These are phyloP conservation scores for Charadrius vociferus DNA, from an alignment of 2,113 vertebrate species.

Conservation along the genomic window DNA sequence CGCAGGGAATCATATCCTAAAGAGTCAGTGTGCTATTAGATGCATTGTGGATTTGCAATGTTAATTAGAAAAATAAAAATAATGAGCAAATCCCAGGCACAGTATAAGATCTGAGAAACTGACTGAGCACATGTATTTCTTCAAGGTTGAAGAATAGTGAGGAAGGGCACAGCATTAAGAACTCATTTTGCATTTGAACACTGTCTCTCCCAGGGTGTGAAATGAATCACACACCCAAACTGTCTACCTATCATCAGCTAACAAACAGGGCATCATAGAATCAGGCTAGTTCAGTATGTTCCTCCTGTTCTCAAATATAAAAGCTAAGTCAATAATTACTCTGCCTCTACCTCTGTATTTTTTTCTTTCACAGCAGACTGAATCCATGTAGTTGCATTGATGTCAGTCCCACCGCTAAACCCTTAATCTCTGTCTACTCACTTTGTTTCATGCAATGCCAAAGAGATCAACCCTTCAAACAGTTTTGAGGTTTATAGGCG, in stretches of 20 bases:
- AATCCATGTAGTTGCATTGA: background rate
- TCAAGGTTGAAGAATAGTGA: background rate
- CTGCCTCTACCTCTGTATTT: background rate
- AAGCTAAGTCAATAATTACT: slow-evolving; percentile 48
- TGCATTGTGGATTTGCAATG: background rate
- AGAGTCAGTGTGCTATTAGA: background rate
- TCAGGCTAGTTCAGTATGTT: background rate
- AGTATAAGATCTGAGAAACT: background rate
- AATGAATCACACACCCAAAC: background rate
- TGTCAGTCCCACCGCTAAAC: background rate
- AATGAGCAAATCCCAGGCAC: background rate
- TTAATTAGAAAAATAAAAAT: background rate
- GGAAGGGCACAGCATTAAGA: background rate
- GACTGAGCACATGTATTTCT: background rate
- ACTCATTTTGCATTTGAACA: background rate
- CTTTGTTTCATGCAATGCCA: background rate
- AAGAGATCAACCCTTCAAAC: background rate
- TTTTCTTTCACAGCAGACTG: background rate
- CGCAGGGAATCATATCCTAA: background rate
- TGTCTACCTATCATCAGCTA: background rate
- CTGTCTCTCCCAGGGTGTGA: background rate
- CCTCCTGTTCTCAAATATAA: slow-evolving; percentile 21
- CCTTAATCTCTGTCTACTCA: background rate
- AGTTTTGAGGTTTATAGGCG: background rate
- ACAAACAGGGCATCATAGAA: background rate